phyloP scores from a whole-genome alignment of 2,888 invertebrate genomes.

The Eupelmus urozonus region DNA sequence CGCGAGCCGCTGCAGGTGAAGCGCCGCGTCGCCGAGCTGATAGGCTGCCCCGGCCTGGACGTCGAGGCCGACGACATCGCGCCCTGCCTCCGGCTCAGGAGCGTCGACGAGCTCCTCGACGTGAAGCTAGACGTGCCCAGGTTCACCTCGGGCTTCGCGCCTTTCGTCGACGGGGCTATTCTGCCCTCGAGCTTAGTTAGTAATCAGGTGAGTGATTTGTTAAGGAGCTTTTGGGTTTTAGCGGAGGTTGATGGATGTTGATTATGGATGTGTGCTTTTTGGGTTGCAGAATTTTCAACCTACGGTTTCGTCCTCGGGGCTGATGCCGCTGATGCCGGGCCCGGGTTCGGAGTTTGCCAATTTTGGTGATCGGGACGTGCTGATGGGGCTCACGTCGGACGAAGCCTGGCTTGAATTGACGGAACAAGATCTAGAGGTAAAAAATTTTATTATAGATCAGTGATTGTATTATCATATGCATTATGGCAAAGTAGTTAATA shows the following conservation, averaged over 20 bases:
- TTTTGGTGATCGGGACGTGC: slow-evolving; percentile 88
- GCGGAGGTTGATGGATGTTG: too few relatives aligned
- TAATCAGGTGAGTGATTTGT: slow-evolving; percentile 65
- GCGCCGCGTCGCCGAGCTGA: slow-evolving; percentile 88
- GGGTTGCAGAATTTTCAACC: slow-evolving; percentile 79
- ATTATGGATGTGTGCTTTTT: not conserved
- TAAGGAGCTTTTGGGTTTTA: too few relatives aligned
- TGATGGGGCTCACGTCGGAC: slow-evolving; percentile 90
- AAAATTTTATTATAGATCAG: not conserved
- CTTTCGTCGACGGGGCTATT: slow-evolving; percentile 94
- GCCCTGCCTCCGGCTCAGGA: slow-evolving; percentile 89
- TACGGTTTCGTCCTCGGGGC: slow-evolving; percentile 79
- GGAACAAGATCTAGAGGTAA: slow-evolving; percentile 75
- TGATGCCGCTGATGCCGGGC: slow-evolving; percentile 83
- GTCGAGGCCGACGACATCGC: slow-evolving; percentile 89
- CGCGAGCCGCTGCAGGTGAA: slow-evolving; percentile 90
- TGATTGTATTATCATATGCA: too few relatives aligned
- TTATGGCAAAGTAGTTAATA: too few relatives aligned
- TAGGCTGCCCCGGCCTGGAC: slow-evolving; percentile 88
- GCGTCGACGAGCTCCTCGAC: slow-evolving; percentile 85
- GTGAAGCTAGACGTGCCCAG: slow-evolving; percentile 88
- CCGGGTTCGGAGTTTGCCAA: slow-evolving; percentile 90
- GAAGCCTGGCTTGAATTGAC: slow-evolving; percentile 79
- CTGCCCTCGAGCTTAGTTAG: slow-evolving; percentile 76
- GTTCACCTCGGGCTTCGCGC: slow-evolving; percentile 94